Evolutionary conservation across 2,113 vertebrate genomes (phyloP), one percentile per base, ranked within the genome.

Genomic region (Esox niger): DNA sequence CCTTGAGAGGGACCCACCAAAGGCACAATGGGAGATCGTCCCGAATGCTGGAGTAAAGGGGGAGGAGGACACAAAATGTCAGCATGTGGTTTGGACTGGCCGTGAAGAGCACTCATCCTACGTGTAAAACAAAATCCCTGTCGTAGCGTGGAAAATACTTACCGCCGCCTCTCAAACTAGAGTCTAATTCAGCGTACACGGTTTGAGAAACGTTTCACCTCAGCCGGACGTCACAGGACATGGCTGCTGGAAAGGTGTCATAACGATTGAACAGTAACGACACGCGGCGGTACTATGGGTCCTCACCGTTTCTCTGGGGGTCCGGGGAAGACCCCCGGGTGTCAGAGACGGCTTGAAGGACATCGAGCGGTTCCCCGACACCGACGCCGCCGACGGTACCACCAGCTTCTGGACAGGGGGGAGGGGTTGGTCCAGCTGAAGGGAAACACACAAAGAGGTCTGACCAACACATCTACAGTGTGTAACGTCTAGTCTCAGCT

Each of bases 281-380:
- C n/a, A n/a, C n/a, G 56, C 4, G 56, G 26, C 23, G 7, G 6
- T 54, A 0, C 7, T n/a, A n/a, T n/a, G 30, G 1, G 15, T 32
- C n/a, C 87, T 81, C 20, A 91, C 89, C 66, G 68, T 83, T 30
- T 91, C 87, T 65, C 78, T 85, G 52, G 62, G 55, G 30, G 66
- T 79, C 81, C 90, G 93, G 79, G 79, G 90, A 67, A 86, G 73
- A 76, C 90, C 86, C 76, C 92, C 84, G 27, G 95, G 90, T 62
- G 92, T 93, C 59, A 98, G 84, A 69, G 95, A 96, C 0, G 97
- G 95, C 82, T 94, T 95, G 86, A 97, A 95, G 86, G 95, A 96
- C 30, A 93, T 86, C 0, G 91, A 92, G 63, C 91, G 89, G 86
- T 90, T 93, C 79, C 83, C 69, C 66, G 92, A 87, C 70, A 92